Base-by-base conservation (phyloP, 2,888 invertebrate genomes). In the Cryptophagus acutangulus region DNA sequence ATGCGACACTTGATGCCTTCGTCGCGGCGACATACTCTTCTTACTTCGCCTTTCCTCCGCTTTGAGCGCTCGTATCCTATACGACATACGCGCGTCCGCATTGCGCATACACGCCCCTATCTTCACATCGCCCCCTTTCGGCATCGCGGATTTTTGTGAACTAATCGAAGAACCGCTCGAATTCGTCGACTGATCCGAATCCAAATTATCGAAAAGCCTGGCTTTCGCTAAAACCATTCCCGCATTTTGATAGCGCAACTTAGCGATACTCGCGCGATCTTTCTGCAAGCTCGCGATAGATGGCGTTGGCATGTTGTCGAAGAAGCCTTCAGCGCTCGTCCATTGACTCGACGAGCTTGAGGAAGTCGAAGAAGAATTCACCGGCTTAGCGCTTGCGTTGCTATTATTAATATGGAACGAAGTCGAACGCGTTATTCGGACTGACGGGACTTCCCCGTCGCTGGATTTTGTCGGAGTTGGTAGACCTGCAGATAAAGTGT, bases 201-300 rank as follows among this genome's bases (percentile, higher is more conserved):
- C 59, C 4, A 59, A 44, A 41, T 71, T 73, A 61, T 87, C 83
- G 57, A 87, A 88, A 15, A 87, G 69, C 61, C 80, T 82, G 0
- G 86, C 85, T 70, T 85, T 87, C 1, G 84, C 86, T 42, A 85
- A 69, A 1, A 88, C 87, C 72, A 85, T 86, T 4, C 87, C 88
- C 3, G 84, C 85, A 63, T 87, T 87, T 64, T 84, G 82, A 33
- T 76, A 73, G 16, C 85, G 72, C 17, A 87, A 61, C 54, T 81
- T 80, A 13, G 82, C 84, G 8, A 87, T 78, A 0, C 87, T 87
- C 0, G 82, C 82, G 41, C 87, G 73, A 1, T 81, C 80, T 16
- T 76, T 77, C 2, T 73, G 74, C 9, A 72, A 73, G 36, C 76
- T 74, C 57, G 76, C 76, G 12, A 41, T 48, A n/a, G n/a, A n/a